Conservation (phyloP, 2,797 vertebrate species). For the Gouania willdenowi region DNA sequence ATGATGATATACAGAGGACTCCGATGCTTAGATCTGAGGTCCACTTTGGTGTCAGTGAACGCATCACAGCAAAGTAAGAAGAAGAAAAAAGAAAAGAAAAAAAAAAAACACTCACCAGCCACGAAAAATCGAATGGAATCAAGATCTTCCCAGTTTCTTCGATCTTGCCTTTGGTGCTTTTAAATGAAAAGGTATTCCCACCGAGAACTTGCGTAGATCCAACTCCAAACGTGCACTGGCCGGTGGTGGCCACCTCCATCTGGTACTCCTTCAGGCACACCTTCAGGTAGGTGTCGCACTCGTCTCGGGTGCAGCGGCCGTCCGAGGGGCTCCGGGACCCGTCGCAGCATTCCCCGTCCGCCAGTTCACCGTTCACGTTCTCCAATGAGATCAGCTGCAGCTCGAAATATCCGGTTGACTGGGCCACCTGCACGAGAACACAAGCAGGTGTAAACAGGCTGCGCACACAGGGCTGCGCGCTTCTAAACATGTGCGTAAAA, state of each 20-base stretch:
- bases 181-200: constrained; percentile 94
- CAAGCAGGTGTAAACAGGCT: neutral
- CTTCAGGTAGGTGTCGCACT: constrained; percentile 95
- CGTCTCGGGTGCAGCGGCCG: constrained; percentile 84
- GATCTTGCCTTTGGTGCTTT: constrained; percentile 65
- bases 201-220: constrained; percentile 90
- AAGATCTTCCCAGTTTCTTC: constrained; percentile 81
- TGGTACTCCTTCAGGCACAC: constrained; percentile 97
- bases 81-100: neutral
- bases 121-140: constrained; percentile 94
- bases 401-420: constrained; percentile 95
- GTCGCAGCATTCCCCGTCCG: constrained; percentile 93
- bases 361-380: constrained; percentile 92
- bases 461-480: neutral
- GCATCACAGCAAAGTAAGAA: neutral
- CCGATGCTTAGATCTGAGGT: too few species aligned
- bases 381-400: constrained; percentile 93
- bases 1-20: too few species aligned
- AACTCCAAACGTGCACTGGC: constrained; percentile 85
- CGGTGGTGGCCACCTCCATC: constrained; percentile 78
- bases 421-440: constrained; percentile 86
- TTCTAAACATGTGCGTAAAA: constrained; percentile 23
- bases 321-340: constrained; percentile 80
- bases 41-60: too few species aligned
- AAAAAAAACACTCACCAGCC: constrained; percentile 85